phyloP scores from a whole-genome alignment of 2,113 vertebrate genomes.

The Acrocephalus arundinaceus region DNA sequence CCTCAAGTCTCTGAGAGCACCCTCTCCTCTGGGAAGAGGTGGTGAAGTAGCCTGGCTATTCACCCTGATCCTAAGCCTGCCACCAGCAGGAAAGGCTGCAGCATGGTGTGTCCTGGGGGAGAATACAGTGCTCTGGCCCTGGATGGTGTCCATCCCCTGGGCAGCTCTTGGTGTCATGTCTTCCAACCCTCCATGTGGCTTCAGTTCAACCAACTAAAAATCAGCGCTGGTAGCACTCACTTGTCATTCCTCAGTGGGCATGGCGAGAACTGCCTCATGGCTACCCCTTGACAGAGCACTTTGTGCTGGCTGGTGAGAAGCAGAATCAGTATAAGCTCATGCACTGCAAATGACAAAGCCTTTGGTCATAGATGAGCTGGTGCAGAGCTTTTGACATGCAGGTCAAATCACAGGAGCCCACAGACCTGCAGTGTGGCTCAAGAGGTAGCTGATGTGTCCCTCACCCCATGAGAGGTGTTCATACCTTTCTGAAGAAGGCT shows the following conservation, averaged over 20 bases:
- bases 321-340: not conserved
- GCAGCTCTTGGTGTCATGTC: not conserved
- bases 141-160: not conserved
- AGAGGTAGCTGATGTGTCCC: not conserved
- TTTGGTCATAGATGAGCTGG: not conserved
- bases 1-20: not conserved
- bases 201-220: not conserved
- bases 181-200: not conserved
- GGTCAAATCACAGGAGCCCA: not conserved
- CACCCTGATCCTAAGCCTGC: not conserved
- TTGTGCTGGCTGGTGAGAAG: not conserved
- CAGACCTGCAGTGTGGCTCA: not conserved
- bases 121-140: not conserved
- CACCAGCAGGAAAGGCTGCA: not conserved
- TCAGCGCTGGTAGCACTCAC: not conserved
- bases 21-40: not conserved
- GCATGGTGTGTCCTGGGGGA: not conserved
- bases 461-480: not conserved
- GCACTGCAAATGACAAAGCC: not conserved
- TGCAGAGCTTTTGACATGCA: not conserved
- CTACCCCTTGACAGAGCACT: not conserved
- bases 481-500: not conserved
- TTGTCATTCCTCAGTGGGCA: not conserved
- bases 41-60: not conserved
- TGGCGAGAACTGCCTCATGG: accelerated